Evolutionary conservation across 2,797 vertebrate species (phyloP).

Genomic region (Urosaurus nigricauda): DNA sequence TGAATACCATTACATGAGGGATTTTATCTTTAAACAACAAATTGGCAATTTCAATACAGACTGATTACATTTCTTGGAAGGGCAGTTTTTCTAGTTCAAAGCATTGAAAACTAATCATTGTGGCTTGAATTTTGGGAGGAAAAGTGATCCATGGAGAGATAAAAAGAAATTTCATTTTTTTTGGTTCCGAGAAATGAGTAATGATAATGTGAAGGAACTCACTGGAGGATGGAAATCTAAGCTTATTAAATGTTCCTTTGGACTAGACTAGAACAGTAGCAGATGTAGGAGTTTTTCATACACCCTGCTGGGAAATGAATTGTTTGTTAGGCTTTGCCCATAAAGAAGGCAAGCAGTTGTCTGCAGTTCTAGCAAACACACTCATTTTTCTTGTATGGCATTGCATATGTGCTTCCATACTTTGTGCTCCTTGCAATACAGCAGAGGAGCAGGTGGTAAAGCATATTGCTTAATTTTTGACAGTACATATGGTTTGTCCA

Average conservation of each 20-base stretch:
- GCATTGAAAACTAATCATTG: background rate
- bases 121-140: background rate
- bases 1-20: background rate
- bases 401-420: background rate
- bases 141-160: background rate
- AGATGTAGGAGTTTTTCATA: conserved; percentile 61
- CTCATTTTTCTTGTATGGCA: background rate
- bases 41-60: background rate
- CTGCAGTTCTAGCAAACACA: background rate
- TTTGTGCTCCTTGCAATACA: background rate
- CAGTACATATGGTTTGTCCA: background rate
- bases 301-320: conserved; percentile 23
- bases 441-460: conserved; percentile 3
- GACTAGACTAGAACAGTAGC: conserved; percentile 34
- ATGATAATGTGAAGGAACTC: conserved; percentile 42
- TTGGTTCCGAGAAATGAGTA: conserved; percentile 27
- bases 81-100: background rate
- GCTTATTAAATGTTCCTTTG: conserved; percentile 51
- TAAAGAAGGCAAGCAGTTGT: background rate
- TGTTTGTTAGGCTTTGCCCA: conserved; percentile 13
- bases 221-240: conserved; percentile 31
- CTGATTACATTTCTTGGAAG: background rate
- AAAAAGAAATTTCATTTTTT: conserved; percentile 35
- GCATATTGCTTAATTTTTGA: background rate
- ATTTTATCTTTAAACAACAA: conserved; percentile 4